Conservation (phyloP, 2,888 invertebrate genomes). For the Xylota segnis region DNA sequence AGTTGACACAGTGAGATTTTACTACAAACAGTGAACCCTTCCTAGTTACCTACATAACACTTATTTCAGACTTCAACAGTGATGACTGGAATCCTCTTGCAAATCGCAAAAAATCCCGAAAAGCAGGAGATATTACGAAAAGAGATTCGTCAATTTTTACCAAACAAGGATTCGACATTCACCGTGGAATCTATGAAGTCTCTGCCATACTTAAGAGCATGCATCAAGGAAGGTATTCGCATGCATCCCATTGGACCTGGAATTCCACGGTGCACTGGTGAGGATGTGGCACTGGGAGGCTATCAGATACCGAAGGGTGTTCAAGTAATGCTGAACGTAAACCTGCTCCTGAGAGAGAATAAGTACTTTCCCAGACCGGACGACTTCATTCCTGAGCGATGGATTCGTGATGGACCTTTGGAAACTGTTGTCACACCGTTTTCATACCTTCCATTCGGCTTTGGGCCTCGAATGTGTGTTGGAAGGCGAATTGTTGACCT, state of each 20-base stretch:
- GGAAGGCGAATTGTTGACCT: slow-evolving; percentile 91
- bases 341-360: slow-evolving; percentile 87
- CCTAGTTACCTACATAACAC: too few relatives aligned
- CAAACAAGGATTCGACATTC: slow-evolving; percentile 83
- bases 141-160: slow-evolving; percentile 85
- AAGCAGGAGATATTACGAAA: slow-evolving; percentile 88
- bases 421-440: slow-evolving; percentile 78
- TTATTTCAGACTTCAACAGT: slow-evolving; percentile 80
- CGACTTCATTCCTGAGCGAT: slow-evolving; percentile 88
- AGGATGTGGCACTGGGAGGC: slow-evolving; percentile 87
- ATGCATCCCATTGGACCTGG: slow-evolving; percentile 87
- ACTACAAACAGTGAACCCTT: too few relatives aligned
- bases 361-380: slow-evolving; percentile 86
- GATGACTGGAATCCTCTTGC: slow-evolving; percentile 78
- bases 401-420: slow-evolving; percentile 63
- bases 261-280: slow-evolving; percentile 85
- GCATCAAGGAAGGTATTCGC: slow-evolving; percentile 90
- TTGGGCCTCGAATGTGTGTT: slow-evolving; percentile 86
- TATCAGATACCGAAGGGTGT: slow-evolving; percentile 88
- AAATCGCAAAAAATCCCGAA: slow-evolving; percentile 87
- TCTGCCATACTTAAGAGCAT: slow-evolving; percentile 89
- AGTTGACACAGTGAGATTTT: slow-evolving; percentile 88
- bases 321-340: slow-evolving; percentile 89
- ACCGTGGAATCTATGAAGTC: slow-evolving; percentile 84
- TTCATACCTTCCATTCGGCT: slow-evolving; percentile 81